Evolutionary conservation across 1,140 invertebrate species (phyloP).

Genomic region (Helicoverpa zea): DNA sequence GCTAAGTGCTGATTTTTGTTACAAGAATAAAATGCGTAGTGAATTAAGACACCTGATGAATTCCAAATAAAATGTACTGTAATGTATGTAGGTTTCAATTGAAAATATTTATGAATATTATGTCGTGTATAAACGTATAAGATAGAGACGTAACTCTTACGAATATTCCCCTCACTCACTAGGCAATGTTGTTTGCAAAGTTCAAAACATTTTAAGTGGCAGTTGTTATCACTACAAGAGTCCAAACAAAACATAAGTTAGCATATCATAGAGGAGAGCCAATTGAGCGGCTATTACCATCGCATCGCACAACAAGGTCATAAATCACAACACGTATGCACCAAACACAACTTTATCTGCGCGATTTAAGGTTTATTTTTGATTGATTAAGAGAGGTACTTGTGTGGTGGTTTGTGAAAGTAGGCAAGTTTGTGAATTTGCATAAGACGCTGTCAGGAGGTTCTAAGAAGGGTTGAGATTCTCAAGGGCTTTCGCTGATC

Average conservation of each 20-base stretch:
- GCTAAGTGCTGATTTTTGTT: neutral
- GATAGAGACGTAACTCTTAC: too few species aligned
- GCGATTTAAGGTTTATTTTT: conserved; percentile 49
- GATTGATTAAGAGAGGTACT: conserved; percentile 37
- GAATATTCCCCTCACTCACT: conserved; percentile 1
- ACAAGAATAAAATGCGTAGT: too few species aligned
- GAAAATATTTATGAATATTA: too few species aligned
- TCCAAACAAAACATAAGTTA: conserved; percentile 70
- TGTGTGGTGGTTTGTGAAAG: conserved; percentile 55
- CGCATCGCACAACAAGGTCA: conserved; percentile 45
- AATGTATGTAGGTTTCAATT: too few species aligned
- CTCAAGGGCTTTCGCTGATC: conserved; percentile 82
- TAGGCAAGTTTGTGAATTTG: conserved; percentile 81
- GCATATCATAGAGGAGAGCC: conserved; percentile 73
- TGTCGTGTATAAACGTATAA: too few species aligned
- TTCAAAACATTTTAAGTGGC: conserved; percentile 40
- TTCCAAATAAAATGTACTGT: too few species aligned
- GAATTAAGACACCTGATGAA: too few species aligned
- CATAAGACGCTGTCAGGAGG: conserved; percentile 84
- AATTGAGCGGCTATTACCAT: conserved; percentile 79
- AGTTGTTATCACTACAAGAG: conserved; percentile 47
- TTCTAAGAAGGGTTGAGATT: conserved; percentile 82
- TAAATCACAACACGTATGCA: conserved; percentile 29
- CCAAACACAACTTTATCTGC: conserved; percentile 39
- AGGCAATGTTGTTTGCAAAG: conserved; percentile 7